Evolutionary conservation across 2,113 vertebrate genomes (phyloP), one percentile per base, ranked within the genome.

Genomic region (Synchiropus splendidus): DNA sequence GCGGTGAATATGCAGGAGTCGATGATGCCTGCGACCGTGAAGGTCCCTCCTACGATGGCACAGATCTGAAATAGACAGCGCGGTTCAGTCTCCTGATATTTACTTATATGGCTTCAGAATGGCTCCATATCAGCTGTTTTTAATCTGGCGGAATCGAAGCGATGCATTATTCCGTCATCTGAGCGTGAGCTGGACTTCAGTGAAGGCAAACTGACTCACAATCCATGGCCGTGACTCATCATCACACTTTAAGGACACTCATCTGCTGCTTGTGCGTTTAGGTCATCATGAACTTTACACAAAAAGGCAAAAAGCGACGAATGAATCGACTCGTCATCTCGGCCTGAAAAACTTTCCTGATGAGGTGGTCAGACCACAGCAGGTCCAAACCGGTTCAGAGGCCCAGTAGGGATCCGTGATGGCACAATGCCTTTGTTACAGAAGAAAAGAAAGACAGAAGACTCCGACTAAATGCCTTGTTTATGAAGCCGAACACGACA

Each of bases 1-100:
- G 95, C 95, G 1, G 94, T 98, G 69, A 98, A 99, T 82, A 99
- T 97, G 67, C 92, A 96, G 15, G 95, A 98, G 80, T 99, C 95
- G 0, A 99, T 91, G 68, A 99, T 98, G 52, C 95, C 95, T 1
- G 95, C 95, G 0, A 99, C 95, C 1, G 95, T 99, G 74, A 99
- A 99, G 1, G 95, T 96, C 67, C 95, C 95, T 1, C 95, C 95
- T 9, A 99, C 89, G 64, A 99, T 99, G 63, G 92, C 95, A 72
- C 95, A 99, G 75, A 99, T 97, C 95, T 99, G 67, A 27, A 27
- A 27, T 11, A 64, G 58, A 6, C 31, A 37, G 36, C 14, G 13
- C 10, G 18, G 6, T 12, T 38, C 36, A 16, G 10, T 37, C 33
- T 1, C 35, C 64, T 30, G 66, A 31, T 2, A 11, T 16, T 42